Conservation (phyloP, 2,888 invertebrate species). For the Aphidoletes aphidimyza region DNA sequence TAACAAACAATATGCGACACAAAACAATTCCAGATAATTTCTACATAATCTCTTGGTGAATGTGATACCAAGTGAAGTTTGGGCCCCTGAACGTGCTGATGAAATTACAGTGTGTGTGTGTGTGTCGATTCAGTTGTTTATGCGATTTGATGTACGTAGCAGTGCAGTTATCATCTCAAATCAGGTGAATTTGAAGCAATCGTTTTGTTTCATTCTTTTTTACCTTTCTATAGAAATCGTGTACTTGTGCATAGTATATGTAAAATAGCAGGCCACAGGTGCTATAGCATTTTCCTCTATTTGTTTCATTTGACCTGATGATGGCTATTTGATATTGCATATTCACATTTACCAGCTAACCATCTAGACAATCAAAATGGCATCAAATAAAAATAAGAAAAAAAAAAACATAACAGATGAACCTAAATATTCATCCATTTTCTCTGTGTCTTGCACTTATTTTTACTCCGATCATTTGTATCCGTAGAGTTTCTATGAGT, state of each 20-base stretch:
- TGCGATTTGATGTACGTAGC: background rate
- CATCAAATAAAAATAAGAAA: background rate
- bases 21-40: conserved; percentile 38
- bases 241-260: too few species aligned
- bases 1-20: conserved; percentile 46
- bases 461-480: background rate
- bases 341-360: background rate
- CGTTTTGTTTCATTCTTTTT: background rate
- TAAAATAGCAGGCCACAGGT: background rate
- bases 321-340: background rate
- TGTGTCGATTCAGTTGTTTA: background rate
- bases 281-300: background rate
- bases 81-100: too few species aligned
- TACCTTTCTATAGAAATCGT: too few species aligned
- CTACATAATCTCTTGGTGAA: conserved; percentile 26
- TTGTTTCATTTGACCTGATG: too few species aligned
- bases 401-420: too few species aligned
- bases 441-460: background rate
- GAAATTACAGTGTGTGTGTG: background rate
- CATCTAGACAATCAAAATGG: background rate
- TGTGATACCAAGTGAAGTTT: background rate
- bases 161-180: background rate
- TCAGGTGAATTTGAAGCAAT: background rate
- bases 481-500: background rate
- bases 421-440: conserved; percentile 11